Conservation (phyloP, 1,140 invertebrate species). For the Diachasmimorpha longicaudata region DNA sequence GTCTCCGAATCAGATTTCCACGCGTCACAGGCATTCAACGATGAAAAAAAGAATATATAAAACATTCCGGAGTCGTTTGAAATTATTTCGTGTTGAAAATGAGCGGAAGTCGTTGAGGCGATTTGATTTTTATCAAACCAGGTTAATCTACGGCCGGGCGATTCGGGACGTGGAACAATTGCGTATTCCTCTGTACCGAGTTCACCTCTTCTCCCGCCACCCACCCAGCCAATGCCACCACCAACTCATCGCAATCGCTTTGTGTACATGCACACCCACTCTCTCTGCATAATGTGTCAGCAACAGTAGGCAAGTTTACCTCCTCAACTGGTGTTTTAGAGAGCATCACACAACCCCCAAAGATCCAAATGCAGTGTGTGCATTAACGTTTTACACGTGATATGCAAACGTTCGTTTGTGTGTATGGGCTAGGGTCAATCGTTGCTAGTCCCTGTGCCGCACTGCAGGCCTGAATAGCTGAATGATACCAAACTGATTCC, state of each 20-base stretch:
- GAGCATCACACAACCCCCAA: background rate
- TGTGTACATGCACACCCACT: background rate
- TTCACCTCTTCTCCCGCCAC: background rate
- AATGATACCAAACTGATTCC: slow-evolving; percentile 12
- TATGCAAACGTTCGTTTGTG: background rate
- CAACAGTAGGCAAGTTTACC: background rate
- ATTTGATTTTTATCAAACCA: slow-evolving; percentile 48
- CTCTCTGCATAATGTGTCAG: background rate
- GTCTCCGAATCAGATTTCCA: background rate
- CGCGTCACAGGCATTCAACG: background rate
- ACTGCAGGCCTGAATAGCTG: slow-evolving; percentile 23
- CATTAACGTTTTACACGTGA: background rate
- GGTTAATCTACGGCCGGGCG: slow-evolving; percentile 45
- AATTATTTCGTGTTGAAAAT: background rate
- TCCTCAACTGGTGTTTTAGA: background rate
- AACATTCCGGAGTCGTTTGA: background rate
- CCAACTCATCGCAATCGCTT: background rate
- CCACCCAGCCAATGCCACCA: background rate
- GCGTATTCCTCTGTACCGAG: slow-evolving; percentile 31
- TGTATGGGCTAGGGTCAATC: slow-evolving; percentile 20
- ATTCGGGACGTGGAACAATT: slow-evolving; percentile 15
- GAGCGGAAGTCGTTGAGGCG: slow-evolving; percentile 25
- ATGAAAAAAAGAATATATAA: background rate
- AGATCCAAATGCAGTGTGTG: background rate
- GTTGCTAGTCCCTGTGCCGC: slow-evolving; percentile 24